Base-by-base conservation (phyloP, 2,888 invertebrate genomes). In the Aleiodes leptofemur region DNA sequence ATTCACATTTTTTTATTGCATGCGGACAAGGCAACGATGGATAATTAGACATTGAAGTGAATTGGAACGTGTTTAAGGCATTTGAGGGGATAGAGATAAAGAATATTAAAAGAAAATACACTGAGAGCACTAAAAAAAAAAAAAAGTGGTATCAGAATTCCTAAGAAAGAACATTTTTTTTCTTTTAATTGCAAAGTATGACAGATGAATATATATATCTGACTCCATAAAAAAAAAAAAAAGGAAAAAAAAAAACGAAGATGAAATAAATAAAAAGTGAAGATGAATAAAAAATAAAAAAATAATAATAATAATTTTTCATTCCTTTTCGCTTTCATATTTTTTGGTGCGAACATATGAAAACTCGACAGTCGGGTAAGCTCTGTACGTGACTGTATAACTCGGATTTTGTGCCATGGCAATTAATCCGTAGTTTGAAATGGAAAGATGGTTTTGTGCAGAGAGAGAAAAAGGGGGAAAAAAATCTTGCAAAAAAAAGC, bases 381-480 rank as follows among this genome's bases (percentile, higher is more conserved):
- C 85, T 87, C 88, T 89, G 89, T 87, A 88, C 88, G 85, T 85
- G 86, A 88, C 84, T 82, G 74, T 80, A 79, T 53, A 64, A n/a
- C 43, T 31, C 68, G 31, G 68, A 68, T 31, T 68, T 68, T 9
- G 14, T 51, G 53, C 31, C 16, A 68, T 51, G 51, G 68, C 68
- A 68, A 68, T 34, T 68, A 51, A 68, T 68, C 31, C 50, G n/a
- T 3, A 7, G 29, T 68, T 68, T 51, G 31, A 9, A 51, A 31
- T 68, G 31, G 43, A 43, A 43, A 43, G 43, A 43, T 43, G 43
- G 43, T 43, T 43, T 43, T 43, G 43, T 43, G 43, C 7, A 9
- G 11, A 43, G 7, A 9, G 31, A 29, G 50, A 68, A 68, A 13
- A 31, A 29, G 23, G 23, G 23, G 23, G 23, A n/a, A 29, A 13